These are phyloP conservation scores for Bedellia somnulentella DNA, from an alignment of 2,888 invertebrate species.

Conservation along the genomic window DNA sequence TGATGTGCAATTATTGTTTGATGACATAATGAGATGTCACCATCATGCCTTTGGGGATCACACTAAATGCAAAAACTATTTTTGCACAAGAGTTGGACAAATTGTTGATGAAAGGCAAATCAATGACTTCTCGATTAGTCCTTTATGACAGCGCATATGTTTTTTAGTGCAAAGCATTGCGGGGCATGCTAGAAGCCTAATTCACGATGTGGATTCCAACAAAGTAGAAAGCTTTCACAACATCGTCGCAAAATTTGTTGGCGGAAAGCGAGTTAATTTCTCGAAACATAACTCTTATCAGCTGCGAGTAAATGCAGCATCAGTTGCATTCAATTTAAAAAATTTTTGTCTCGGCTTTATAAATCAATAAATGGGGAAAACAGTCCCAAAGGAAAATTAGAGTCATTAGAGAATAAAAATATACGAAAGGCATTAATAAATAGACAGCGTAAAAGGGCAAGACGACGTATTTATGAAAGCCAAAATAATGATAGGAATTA, in stretches of 20 bases:
- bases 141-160: slow-evolving; percentile 1
- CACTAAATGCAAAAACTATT: slow-evolving; percentile 1
- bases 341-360: slow-evolving; percentile 2
- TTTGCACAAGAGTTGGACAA: slow-evolving; percentile 2
- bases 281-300: no score
- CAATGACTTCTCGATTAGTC: slow-evolving; percentile 3
- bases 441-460: no score
- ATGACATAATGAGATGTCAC: slow-evolving; percentile 1
- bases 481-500: slow-evolving; percentile 3
- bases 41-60: slow-evolving; percentile 3
- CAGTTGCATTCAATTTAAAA: no score
- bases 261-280: slow-evolving; percentile 19
- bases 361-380: not conserved
- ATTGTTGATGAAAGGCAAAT: slow-evolving; percentile 3
- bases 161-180: slow-evolving; percentile 1
- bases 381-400: slow-evolving; percentile 1
- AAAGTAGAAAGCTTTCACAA: slow-evolving; percentile 16
- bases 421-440: not conserved
- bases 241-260: slow-evolving; percentile 16
- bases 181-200: slow-evolving; percentile 7
- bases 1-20: slow-evolving; percentile 3
- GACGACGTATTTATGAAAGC: no score
- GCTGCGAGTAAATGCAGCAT: slow-evolving; percentile 15
- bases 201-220: slow-evolving; percentile 15
- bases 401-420: slow-evolving; percentile 1